A percentile compares a stretch with the other conserved stretches of the same genome.
These are phyloP conservation scores for Odontamblyopus lacepedii DNA, from an alignment of 2,797 vertebrate genomes.

Conservation along the genomic window DNA sequence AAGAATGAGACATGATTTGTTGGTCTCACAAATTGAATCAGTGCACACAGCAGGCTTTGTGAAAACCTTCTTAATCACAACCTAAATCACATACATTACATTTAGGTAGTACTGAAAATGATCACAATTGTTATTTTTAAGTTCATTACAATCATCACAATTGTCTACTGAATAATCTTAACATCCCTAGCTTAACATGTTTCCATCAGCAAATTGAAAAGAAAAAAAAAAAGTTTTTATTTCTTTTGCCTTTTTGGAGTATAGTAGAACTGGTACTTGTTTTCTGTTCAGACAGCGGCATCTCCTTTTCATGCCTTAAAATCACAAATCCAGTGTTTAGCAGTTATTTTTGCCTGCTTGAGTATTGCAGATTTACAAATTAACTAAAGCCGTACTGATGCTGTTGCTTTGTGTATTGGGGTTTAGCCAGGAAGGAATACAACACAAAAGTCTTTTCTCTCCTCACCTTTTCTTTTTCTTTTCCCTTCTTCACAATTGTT, in stretches of 20 bases:
- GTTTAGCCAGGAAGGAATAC: constrained; percentile 52
- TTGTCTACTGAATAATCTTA: no score
- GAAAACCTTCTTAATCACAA: no score
- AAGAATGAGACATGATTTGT: no score
- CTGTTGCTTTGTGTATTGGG: constrained; percentile 46
- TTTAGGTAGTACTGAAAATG: no score
- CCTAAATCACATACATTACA: no score
- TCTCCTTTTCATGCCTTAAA: constrained; percentile 28
- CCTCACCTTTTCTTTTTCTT: constrained; percentile 27
- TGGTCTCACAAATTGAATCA: no score
- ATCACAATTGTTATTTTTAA: no score
- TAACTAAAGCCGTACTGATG: constrained; percentile 58
- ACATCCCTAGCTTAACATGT: background rate
- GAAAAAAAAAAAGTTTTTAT: no score
- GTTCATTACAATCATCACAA: no score
- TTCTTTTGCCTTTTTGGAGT: background rate
- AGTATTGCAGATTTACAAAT: constrained; percentile 41
- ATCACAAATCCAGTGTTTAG: constrained; percentile 15
- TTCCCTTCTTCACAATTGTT: constrained; percentile 35
- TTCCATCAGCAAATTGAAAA: background rate
- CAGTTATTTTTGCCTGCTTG: constrained; percentile 10
- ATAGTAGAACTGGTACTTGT: constrained; percentile 3
- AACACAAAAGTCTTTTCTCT: constrained; percentile 43
- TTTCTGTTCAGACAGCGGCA: background rate
- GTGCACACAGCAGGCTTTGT: no score